phyloP scores from a whole-genome alignment of 2,113 vertebrate genomes.

The Talpa occidentalis region DNA sequence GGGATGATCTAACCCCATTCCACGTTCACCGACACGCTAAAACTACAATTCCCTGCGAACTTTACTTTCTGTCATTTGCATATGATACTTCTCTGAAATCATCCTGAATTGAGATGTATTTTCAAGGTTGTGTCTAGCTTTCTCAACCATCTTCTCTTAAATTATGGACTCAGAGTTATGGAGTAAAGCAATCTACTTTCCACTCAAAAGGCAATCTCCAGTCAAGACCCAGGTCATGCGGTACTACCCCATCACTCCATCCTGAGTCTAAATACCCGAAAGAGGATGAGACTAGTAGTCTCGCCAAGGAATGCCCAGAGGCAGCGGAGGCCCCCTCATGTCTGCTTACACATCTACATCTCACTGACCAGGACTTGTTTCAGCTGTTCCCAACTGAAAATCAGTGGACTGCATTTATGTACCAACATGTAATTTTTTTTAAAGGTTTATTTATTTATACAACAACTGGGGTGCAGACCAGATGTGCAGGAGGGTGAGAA shows the following conservation, averaged over 20 bases:
- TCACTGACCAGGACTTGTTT: too few relatives aligned
- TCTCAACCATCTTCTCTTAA: not conserved
- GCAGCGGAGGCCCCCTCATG: fast-evolving
- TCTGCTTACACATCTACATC: not conserved
- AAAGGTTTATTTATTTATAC: too few relatives aligned
- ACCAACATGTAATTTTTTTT: too few relatives aligned
- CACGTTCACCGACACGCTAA: too few relatives aligned
- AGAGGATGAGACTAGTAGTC: not conserved
- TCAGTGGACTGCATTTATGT: not conserved
- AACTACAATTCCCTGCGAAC: not conserved
- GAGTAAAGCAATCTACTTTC: not conserved
- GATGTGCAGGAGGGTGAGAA: too few relatives aligned
- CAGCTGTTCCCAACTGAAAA: not conserved
- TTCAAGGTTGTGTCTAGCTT: not conserved
- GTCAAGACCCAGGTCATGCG: not conserved
- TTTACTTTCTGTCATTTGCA: not conserved
- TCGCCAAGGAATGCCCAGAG: too few relatives aligned
- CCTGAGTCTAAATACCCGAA: not conserved
- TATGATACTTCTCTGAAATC: not conserved
- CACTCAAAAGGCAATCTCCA: not conserved
- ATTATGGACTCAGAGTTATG: not conserved
- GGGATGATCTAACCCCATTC: too few relatives aligned
- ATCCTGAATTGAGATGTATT: not conserved
- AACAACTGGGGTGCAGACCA: too few relatives aligned
- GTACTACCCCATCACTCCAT: not conserved